Percentiles rank a stretch among this genome's conserved stretches.
Evolutionary conservation across 2,888 invertebrate species (phyloP).

Genomic region (Eupithecia pulchellata): DNA sequence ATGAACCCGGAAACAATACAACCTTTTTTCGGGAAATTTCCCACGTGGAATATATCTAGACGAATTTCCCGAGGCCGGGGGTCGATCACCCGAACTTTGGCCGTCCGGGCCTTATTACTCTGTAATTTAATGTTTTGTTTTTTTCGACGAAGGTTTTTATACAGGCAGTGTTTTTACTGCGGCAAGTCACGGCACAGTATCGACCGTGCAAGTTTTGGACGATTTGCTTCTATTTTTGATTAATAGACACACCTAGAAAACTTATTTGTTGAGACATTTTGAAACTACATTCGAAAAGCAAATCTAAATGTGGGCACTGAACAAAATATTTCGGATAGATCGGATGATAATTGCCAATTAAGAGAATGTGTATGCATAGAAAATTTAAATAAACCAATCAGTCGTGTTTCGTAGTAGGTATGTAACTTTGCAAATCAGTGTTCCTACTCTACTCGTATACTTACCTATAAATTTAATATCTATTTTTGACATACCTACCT

Average conservation of each 20-base stretch:
- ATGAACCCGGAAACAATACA: slow-evolving; percentile 50
- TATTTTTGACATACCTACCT: too few relatives aligned
- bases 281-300: background rate
- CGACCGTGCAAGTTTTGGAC: slow-evolving; percentile 62
- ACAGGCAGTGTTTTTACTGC: slow-evolving; percentile 75
- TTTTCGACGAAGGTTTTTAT: slow-evolving; percentile 70
- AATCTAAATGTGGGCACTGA: background rate
- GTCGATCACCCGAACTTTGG: slow-evolving; percentile 76
- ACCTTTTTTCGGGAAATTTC: slow-evolving; percentile 72
- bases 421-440: too few relatives aligned
- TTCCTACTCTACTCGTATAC: too few relatives aligned
- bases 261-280: background rate
- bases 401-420: too few relatives aligned
- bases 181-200: slow-evolving; percentile 78
- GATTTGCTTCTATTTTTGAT: slow-evolving; percentile 58
- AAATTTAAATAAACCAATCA: too few relatives aligned
- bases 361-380: too few relatives aligned
- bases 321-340: background rate
- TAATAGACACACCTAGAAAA: slow-evolving; percentile 49
- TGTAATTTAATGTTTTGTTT: slow-evolving; percentile 81
- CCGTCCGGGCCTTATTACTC: slow-evolving; percentile 75
- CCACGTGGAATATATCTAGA: slow-evolving; percentile 78
- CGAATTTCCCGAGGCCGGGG: slow-evolving; percentile 58
- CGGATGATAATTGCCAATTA: too few relatives aligned
- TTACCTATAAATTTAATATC: too few relatives aligned